Evolutionary conservation across 2,113 vertebrate genomes (phyloP).

Genomic region (Neodon shergylaensis): DNA sequence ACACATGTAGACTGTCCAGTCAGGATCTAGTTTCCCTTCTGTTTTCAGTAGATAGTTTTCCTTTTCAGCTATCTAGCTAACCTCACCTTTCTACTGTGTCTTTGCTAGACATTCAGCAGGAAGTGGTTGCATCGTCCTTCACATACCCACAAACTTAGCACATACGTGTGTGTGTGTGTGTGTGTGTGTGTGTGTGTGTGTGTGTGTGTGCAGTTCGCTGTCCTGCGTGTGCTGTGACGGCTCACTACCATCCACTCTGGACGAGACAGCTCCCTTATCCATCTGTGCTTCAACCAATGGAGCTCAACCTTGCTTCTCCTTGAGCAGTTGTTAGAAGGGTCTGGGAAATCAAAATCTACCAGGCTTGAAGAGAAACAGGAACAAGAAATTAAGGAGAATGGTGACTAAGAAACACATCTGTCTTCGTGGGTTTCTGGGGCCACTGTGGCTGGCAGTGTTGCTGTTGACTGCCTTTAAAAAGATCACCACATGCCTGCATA

Average conservation of each 20-base stretch:
- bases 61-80: neutral
- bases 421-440: no score
- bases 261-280: neutral
- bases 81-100: neutral
- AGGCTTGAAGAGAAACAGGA: neutral
- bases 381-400: neutral
- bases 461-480: neutral
- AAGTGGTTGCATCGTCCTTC: neutral
- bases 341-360: neutral
- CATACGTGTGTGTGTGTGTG: no score
- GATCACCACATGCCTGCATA: neutral
- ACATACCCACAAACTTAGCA: neutral
- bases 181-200: no score
- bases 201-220: no score
- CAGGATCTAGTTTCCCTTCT: neutral
- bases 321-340: neutral
- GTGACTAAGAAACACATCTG: neutral
- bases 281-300: neutral
- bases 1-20: neutral
- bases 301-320: neutral
- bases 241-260: neutral
- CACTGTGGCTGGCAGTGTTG: neutral
- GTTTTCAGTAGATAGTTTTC: slow-evolving; percentile 8
- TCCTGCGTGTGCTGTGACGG: no score
- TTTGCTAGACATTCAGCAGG: neutral